These are phyloP conservation scores for Gryon sp. DNA, from an alignment of 1,140 invertebrate genomes.

Conservation along the genomic window DNA sequence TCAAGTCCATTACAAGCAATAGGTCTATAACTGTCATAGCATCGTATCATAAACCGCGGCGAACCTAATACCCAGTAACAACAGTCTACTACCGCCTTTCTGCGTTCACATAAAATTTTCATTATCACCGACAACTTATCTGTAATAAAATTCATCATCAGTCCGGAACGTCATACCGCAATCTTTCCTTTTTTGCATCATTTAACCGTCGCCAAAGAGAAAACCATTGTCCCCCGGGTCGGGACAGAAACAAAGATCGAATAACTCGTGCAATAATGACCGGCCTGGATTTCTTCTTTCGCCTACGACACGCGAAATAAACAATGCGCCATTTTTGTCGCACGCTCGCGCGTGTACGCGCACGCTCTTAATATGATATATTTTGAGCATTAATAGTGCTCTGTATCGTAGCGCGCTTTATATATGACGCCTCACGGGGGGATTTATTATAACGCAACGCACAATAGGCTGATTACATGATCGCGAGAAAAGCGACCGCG, in stretches of 20 bases:
- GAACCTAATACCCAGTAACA: constrained; percentile 12
- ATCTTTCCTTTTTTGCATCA: constrained; percentile 55
- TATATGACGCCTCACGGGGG: constrained; percentile 43
- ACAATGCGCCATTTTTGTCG: constrained; percentile 54
- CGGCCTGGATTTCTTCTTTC: constrained; percentile 49
- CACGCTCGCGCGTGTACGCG: too few species aligned
- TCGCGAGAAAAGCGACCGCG: constrained; percentile 52
- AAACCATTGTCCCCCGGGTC: constrained; percentile 38
- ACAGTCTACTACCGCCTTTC: constrained; percentile 42
- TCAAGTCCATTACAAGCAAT: constrained; percentile 32
- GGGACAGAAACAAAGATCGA: constrained; percentile 44
- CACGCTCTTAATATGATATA: constrained; percentile 62
- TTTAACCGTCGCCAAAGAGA: constrained; percentile 45
- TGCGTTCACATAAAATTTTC: constrained; percentile 43
- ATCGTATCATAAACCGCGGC: constrained; percentile 35
- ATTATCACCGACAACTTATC: constrained; percentile 54
- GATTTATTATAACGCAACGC: constrained; percentile 59
- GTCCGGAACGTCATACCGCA: constrained; percentile 35
- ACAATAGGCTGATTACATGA: constrained; percentile 61
- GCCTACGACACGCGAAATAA: constrained; percentile 50
- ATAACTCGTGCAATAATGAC: constrained; percentile 60
- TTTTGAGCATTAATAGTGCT: constrained; percentile 56
- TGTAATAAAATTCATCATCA: constrained; percentile 50
- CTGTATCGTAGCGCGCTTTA: constrained; percentile 48
- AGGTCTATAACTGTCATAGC: constrained; percentile 36